Evolutionary conservation across 2,797 vertebrate genomes (phyloP), one percentile per base, ranked within the genome.

Genomic region (Anableps anableps): DNA sequence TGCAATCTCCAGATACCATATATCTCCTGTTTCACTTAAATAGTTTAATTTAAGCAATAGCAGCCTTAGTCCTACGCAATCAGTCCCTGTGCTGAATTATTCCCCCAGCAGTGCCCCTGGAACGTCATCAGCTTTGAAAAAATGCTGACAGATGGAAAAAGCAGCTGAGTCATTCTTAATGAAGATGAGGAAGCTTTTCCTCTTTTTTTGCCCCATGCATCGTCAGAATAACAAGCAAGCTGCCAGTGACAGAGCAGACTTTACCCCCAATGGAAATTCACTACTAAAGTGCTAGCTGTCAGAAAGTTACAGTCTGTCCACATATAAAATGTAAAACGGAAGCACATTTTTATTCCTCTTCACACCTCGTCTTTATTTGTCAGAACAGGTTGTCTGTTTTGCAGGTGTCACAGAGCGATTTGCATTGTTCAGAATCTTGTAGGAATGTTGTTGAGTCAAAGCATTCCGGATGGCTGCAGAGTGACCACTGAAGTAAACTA

Each of bases 121-220:
- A 90, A 91, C 88, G 84, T 91, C 91, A 93, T 92, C 92, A 89
- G 89, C 91, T 89, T 89, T 85, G 79, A 82, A 94, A 82, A 94
- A 94, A 92, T 87, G 94, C 94, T 94, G 94, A 94, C 91, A 81
- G 87, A 79, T 80, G 74, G 83, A 91, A 93, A 94, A 94, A 91
- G 81, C 82, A 88, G 94, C 93, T 93, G 93, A 95, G 94, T 95
- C 94, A 94, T 91, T 91, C 88, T 83, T 94, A 94, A 94, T 94
- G 93, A 94, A 93, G 93, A 95, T 94, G 93, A 93, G 91, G 92
- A 90, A 92, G 93, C 90, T 92, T 93, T 94, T 86, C 91, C 90
- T 71, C 92, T 80, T 29, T 84, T 85, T 84, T 72, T 66, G 85
- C 86, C 89, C 88, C 90, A n/a, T 58, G 41, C 64, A 90, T 94